Evolutionary conservation across 2,113 vertebrate genomes (phyloP), one percentile per base, ranked within the genome.

Genomic region (cattle (Bos taurus)): DNA sequence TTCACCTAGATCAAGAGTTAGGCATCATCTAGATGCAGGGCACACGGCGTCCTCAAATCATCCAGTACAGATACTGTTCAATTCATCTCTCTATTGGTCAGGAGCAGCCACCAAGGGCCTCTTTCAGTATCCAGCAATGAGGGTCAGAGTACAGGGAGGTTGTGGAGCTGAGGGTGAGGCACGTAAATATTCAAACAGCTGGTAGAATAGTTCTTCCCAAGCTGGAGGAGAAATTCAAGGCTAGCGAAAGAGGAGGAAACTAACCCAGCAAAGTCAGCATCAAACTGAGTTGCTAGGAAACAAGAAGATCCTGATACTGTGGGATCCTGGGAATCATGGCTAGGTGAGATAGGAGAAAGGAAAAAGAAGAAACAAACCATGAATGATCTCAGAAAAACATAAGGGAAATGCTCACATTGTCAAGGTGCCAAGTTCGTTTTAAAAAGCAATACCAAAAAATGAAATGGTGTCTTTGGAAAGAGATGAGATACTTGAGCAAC

Each of bases 201-300:
- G 90, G 30, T 54, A 57, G 36, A 43, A 64, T 36, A 94, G 17
- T 77, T 88, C 59, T 92, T 97, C n/a, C 36, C 25, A 87, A 87
- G 26, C 64, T 54, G 9, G 3, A 23, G 11, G 80, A 84, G 57
- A 88, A 91, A 43, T 77, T 60, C 13, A 46, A 94, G 56, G 33
- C 25, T 48, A 46, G 14, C 11, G 4, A 83, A 90, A 21, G 48
- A 92, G 56, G 40, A 36, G 16, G 43, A 74, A 78, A 92, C 84
- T 81, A 80, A 82, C 54, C 46, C 36, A 67, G 67, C 16, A 93
- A 67, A 88, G 30, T 52, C 86, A 93, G 67, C 86, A 50, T 71
- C 86, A n/a, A 93, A 90, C 30, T 14, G 30, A 43, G 78, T 91
- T 95, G 87, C 90, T 96, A 93, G 94, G 92, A 95, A 93, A 97